Conservation (phyloP, 2,888 invertebrate species). For the Cryptosula pallasiana region DNA sequence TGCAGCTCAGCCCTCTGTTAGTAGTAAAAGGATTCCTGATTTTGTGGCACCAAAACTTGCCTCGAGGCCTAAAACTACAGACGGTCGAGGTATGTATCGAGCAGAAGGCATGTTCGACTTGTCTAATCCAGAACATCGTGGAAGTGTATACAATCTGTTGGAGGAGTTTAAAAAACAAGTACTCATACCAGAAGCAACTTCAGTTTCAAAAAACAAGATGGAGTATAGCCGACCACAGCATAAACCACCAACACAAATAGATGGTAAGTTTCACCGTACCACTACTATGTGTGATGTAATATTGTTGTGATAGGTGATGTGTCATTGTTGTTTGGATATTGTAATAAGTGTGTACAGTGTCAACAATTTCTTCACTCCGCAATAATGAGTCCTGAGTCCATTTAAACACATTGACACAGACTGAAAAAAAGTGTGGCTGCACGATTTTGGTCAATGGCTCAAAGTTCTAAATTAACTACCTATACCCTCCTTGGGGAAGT, state of each 20-base stretch:
- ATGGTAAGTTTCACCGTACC: not conserved
- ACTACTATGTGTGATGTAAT: not conserved
- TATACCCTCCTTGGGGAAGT: too few relatives aligned
- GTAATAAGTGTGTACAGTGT: too few relatives aligned
- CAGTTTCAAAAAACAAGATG: too few relatives aligned
- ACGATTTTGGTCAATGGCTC: too few relatives aligned
- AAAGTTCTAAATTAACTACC: too few relatives aligned
- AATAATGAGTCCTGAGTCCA: too few relatives aligned
- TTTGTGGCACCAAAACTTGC: not conserved
- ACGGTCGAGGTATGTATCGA: not conserved
- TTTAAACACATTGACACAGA: too few relatives aligned
- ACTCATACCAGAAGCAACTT: not conserved
- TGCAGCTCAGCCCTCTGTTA: too few relatives aligned
- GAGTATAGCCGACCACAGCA: not conserved
- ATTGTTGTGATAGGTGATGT: too few relatives aligned
- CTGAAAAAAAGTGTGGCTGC: too few relatives aligned
- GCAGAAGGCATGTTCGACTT: conserved; percentile 5
- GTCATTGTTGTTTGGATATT: too few relatives aligned
- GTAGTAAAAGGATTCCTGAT: not conserved
- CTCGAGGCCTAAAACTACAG: not conserved
- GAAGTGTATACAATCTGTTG: not conserved
- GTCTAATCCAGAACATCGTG: not conserved
- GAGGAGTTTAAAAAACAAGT: conserved; percentile 9
- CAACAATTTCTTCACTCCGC: too few relatives aligned
- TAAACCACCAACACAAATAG: not conserved